Conservation (phyloP, 2,888 invertebrate genomes). For the Caenorhabditis sp. region DNA sequence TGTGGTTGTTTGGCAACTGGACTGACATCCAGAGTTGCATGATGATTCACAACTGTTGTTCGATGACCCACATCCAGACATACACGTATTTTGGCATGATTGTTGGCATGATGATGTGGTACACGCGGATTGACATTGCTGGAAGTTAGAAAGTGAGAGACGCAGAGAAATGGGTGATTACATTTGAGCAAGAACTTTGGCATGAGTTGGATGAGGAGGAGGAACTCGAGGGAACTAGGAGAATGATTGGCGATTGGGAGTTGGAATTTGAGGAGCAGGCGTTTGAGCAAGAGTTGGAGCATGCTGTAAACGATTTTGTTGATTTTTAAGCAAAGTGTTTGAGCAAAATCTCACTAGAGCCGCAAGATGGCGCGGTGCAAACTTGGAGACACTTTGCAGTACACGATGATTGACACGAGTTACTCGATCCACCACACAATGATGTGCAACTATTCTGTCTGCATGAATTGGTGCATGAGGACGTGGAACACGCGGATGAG, state of each 20-base stretch:
- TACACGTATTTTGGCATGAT: slow-evolving; percentile 36
- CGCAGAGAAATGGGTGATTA: neutral
- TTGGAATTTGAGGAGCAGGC: slow-evolving; percentile 15
- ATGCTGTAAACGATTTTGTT: neutral
- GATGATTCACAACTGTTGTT: slow-evolving; percentile 25
- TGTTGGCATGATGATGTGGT: slow-evolving; percentile 20
- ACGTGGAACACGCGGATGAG: slow-evolving; percentile 29
- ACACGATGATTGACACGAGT: slow-evolving; percentile 20
- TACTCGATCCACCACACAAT: slow-evolving; percentile 8
- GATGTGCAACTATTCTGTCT: slow-evolving; percentile 22
- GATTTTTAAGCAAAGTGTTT: neutral
- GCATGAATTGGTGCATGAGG: slow-evolving; percentile 27
- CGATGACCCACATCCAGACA: neutral
- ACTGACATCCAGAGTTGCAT: slow-evolving; percentile 26
- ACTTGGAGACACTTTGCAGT: slow-evolving; percentile 26
- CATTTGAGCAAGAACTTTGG: neutral
- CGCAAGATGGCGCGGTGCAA: slow-evolving; percentile 25
- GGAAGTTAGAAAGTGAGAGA: neutral
- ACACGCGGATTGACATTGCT: slow-evolving; percentile 37
- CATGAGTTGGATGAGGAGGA: neutral
- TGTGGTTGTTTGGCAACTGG: slow-evolving; percentile 28
- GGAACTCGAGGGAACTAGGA: neutral
- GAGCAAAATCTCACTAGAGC: neutral
- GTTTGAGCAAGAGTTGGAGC: slow-evolving; percentile 27
- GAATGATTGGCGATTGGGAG: neutral